Percentiles rank a stretch among this genome's conserved stretches.
These are phyloP conservation scores for Amblyraja radiata DNA, from an alignment of 2,797 vertebrate genomes.

Conservation along the genomic window DNA sequence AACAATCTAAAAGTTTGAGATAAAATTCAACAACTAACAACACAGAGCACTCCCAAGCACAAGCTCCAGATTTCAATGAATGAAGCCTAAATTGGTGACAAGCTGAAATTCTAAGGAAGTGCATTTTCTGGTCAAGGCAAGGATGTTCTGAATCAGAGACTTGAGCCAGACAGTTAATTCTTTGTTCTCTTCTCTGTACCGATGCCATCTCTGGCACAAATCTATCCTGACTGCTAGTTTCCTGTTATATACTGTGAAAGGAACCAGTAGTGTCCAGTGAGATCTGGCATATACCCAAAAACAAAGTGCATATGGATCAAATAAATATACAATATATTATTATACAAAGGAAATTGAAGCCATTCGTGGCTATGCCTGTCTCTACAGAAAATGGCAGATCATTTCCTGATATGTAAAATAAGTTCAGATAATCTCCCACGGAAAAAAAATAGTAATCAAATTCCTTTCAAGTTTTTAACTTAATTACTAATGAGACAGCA, in stretches of 20 bases:
- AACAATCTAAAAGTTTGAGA: background rate
- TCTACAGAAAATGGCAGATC: background rate
- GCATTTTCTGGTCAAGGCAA: slow-evolving; percentile 45
- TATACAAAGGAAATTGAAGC: background rate
- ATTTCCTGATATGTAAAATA: background rate
- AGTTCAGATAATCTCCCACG: background rate
- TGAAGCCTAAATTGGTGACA: background rate
- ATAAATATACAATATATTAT: slow-evolving; percentile 19
- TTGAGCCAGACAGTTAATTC: background rate
- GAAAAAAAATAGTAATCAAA: background rate
- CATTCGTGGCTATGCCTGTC: background rate
- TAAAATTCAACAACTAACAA: background rate
- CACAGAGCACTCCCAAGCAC: background rate
- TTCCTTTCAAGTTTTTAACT: slow-evolving; percentile 10
- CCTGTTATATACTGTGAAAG: background rate
- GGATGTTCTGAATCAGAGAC: slow-evolving; percentile 52
- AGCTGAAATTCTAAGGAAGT: background rate
- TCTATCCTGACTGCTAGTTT: slow-evolving; percentile 17
- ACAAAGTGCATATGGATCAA: slow-evolving; percentile 12
- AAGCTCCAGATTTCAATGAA: background rate
- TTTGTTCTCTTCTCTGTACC: slow-evolving; percentile 31
- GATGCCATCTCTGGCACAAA: background rate
- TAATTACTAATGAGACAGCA: background rate
- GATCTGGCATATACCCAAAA: background rate
- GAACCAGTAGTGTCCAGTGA: slow-evolving; percentile 8